Conservation (phyloP, 2,888 invertebrate genomes). For the Cephus sareptanus region DNA sequence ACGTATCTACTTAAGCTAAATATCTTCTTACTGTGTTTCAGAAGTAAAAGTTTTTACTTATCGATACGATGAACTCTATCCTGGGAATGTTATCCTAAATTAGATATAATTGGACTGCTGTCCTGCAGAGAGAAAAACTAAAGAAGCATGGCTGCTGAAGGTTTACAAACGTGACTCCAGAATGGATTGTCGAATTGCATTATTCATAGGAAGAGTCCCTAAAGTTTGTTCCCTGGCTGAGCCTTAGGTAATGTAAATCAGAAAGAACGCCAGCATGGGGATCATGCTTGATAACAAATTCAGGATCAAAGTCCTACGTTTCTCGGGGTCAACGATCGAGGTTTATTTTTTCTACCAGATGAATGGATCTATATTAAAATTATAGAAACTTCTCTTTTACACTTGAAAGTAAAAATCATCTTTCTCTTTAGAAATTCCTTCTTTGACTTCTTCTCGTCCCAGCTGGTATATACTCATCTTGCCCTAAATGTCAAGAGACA, state of each 20-base stretch:
- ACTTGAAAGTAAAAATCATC: neutral
- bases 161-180: neutral
- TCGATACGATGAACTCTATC: too few species aligned
- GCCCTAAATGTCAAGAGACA: constrained; percentile 1
- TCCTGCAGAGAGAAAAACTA: too few species aligned
- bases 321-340: neutral
- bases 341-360: neutral
- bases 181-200: neutral
- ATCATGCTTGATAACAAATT: neutral
- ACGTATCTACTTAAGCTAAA: too few species aligned
- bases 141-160: too few species aligned
- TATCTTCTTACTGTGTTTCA: too few species aligned
- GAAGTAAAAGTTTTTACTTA: too few species aligned
- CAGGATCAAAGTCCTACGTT: neutral
- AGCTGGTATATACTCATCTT: neutral
- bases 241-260: neutral
- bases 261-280: neutral
- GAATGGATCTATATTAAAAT: neutral
- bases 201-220: neutral
- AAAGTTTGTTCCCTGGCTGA: neutral
- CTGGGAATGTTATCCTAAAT: too few species aligned
- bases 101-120: too few species aligned
- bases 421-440: neutral
- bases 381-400: neutral
- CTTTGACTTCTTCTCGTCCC: neutral